phyloP scores from a whole-genome alignment of 2,888 invertebrate genomes.

The Marronus borbonicus region DNA sequence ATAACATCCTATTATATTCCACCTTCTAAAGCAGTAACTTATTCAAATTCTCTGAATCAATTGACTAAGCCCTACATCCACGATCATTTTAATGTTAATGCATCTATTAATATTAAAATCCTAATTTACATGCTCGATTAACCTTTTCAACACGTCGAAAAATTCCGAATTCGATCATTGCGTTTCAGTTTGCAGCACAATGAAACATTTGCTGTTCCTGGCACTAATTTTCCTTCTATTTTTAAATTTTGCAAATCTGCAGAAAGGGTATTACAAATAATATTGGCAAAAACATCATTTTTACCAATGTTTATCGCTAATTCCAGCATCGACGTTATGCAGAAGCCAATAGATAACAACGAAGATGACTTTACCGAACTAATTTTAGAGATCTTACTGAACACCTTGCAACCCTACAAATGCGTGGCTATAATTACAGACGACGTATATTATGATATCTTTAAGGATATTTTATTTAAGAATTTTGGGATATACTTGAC shows the following conservation, averaged over 20 bases:
- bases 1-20: too few species aligned
- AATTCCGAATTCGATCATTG: not conserved
- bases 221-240: not conserved
- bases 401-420: conserved; percentile 65
- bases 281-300: not conserved
- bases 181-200: not conserved
- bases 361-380: conserved; percentile 55
- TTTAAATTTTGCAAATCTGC: not conserved
- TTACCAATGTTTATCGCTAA: not conserved
- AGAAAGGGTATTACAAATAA: conserved; percentile 14
- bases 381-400: conserved; percentile 65
- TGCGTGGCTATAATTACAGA: conserved; percentile 75
- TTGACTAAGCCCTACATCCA: too few species aligned
- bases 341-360: conserved; percentile 52
- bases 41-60: too few species aligned
- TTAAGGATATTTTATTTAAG: conserved; percentile 71
- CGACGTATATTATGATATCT: conserved; percentile 72
- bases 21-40: too few species aligned
- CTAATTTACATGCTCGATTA: conserved; percentile 52
- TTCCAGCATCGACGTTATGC: conserved; percentile 42
- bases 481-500: conserved; percentile 69
- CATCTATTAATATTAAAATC: conserved; percentile 11
- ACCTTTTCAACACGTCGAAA: not conserved
- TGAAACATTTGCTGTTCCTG: not conserved
- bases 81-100: not conserved